Conservation (phyloP, 2,797 vertebrate genomes). For the Sparidentex hasta region DNA sequence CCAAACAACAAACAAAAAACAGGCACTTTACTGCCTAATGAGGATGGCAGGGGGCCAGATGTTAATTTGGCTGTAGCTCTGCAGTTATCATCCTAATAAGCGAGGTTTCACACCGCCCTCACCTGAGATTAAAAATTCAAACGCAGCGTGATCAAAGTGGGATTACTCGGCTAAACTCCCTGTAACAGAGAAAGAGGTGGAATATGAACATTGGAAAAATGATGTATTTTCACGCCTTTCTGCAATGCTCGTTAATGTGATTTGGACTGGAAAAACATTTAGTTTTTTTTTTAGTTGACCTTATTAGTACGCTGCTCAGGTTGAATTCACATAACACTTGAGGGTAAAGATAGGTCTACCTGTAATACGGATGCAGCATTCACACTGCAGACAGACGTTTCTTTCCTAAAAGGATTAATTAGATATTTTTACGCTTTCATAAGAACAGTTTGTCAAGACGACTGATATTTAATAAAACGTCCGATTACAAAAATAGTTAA, state of each 20-base stretch:
- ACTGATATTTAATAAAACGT: too few relatives aligned
- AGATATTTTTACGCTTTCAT: slow-evolving; percentile 23
- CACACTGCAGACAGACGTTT: slow-evolving; percentile 3
- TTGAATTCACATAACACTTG: slow-evolving; percentile 49
- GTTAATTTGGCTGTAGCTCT: slow-evolving; percentile 52
- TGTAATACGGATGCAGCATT: slow-evolving; percentile 42
- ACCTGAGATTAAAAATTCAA: slow-evolving; percentile 76
- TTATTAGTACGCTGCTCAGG: slow-evolving; percentile 57
- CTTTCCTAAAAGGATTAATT: slow-evolving; percentile 35
- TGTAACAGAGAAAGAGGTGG: slow-evolving; percentile 58
- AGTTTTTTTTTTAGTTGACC: slow-evolving; percentile 50
- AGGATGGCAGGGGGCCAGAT: slow-evolving; percentile 32
- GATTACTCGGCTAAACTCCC: slow-evolving; percentile 64
- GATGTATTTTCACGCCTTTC: slow-evolving; percentile 25
- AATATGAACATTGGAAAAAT: slow-evolving; percentile 38
- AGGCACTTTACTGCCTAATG: slow-evolving; percentile 28
- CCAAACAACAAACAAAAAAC: slow-evolving; percentile 57
- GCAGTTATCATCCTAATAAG: slow-evolving; percentile 49
- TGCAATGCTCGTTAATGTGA: slow-evolving; percentile 50
- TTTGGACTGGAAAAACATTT: slow-evolving; percentile 44
- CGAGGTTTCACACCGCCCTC: slow-evolving; percentile 45
- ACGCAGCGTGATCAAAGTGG: slow-evolving; percentile 63
- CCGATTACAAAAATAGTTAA: too few relatives aligned
- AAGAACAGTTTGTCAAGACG: too few relatives aligned
- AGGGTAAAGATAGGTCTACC: slow-evolving; percentile 15